Evolutionary conservation across 2,113 vertebrate species (phyloP), one percentile per base, ranked within the genome.

Genomic region (Oostethus manadensis): DNA sequence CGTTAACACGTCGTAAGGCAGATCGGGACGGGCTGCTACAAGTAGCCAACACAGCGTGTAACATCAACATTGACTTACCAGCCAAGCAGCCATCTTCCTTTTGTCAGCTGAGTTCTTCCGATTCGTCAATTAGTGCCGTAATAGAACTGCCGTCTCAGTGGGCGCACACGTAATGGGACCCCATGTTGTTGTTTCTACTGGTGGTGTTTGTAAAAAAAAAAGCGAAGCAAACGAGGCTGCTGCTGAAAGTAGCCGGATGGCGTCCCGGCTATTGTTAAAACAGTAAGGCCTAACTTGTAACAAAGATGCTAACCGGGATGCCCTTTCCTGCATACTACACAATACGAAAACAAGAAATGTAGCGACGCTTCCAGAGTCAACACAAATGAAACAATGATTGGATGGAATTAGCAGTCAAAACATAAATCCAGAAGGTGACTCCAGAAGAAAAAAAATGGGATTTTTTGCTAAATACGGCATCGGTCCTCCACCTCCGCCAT

Each of bases 41-140:
- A 33, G 29, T 33, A 33, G 5, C 9, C 10, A 38, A 9, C 1
- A 9, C 10, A 42, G 29, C 2, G 4, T 14, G 14, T 42, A 42
- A 6, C 14, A 14, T 42, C 38, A 42, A 14, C 5, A 3, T 1
- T 60, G 71, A 91, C 90, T 93, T 71, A 93, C 93, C 92, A 92
- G 78, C 92, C 92, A 93, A 40, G 91, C 89, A 43, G 90, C 89
- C 78, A 93, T 98, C 86, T 90, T 93, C 67, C 88, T 89, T 33
- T 91, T 88, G 89, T 87, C 85, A 73, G 79, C 70, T 63, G 51
- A 49, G 33, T 61, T 50, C 33, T 54, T 63, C 59, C 14, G 20
- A 44, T 46, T 53, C 60, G 64, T 76, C 47, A 66, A 70, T 62
- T 71, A 47, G 58, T 4, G 51, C 47, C 7, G 66, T 68, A 69